Conservation (phyloP, 2,888 invertebrate species). For the Leptura quadrifasciata region DNA sequence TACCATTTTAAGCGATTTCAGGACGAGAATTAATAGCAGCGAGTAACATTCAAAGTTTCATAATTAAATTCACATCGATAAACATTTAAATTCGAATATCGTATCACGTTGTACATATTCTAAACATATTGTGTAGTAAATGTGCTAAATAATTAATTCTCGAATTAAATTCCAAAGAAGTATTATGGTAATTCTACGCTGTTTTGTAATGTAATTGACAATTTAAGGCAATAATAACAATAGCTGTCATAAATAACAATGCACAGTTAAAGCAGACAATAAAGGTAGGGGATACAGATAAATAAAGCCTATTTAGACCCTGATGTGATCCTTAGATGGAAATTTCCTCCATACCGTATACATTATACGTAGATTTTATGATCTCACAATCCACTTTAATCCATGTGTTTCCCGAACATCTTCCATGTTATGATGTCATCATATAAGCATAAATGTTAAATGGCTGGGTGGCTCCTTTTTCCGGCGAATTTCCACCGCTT, state of each 20-base stretch:
- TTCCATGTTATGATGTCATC: slow-evolving; percentile 54
- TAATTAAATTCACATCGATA: background rate
- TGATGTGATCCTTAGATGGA: slow-evolving; percentile 48
- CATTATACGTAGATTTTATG: slow-evolving; percentile 55
- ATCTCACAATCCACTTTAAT: slow-evolving; percentile 56
- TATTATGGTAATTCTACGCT: background rate
- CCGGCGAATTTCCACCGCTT: background rate
- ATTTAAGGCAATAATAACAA: slow-evolving; percentile 29
- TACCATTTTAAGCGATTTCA: no score
- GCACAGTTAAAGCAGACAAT: slow-evolving; percentile 22
- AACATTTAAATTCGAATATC: background rate
- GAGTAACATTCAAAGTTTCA: background rate
- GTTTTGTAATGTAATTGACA: slow-evolving; percentile 14
- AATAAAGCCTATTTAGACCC: slow-evolving; percentile 42
- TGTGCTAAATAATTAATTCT: background rate
- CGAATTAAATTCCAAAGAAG: background rate
- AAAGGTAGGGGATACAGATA: slow-evolving; percentile 31
- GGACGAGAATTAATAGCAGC: background rate
- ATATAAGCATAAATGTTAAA: slow-evolving; percentile 59
- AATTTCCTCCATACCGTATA: slow-evolving; percentile 44
- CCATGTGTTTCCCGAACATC: slow-evolving; percentile 48
- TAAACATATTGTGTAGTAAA: background rate
- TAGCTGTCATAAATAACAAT: slow-evolving; percentile 25
- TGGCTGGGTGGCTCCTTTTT: slow-evolving; percentile 2
- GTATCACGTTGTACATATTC: background rate